Conservation (phyloP, 2,113 vertebrate genomes). For the Ophthalmolycus amberensis region DNA sequence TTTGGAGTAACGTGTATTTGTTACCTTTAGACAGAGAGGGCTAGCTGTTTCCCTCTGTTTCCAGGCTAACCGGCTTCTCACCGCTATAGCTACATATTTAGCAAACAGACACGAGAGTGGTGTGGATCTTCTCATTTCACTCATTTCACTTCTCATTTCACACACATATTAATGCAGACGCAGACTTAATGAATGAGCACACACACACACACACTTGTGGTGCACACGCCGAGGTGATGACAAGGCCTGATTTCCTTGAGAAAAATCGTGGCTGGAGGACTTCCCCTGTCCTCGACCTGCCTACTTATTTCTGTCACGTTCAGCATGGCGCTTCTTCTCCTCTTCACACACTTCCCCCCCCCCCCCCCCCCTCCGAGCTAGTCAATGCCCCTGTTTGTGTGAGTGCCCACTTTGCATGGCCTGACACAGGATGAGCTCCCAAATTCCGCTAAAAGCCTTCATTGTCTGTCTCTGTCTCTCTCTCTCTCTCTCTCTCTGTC, state of each 20-base stretch:
- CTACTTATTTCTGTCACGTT: conserved; percentile 62
- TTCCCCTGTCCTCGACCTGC: conserved; percentile 61
- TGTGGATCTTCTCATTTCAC: not conserved
- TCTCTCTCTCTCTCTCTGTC: conserved; percentile 45
- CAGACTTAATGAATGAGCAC: not conserved
- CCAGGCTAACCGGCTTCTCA: not conserved
- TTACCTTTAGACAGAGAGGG: too few species aligned
- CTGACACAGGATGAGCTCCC: conserved; percentile 73
- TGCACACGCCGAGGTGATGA: conserved; percentile 31
- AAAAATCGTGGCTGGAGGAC: conserved; percentile 36
- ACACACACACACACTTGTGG: not conserved
- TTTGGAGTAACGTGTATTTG: not conserved
- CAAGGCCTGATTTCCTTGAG: conserved; percentile 52
- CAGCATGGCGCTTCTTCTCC: conserved; percentile 59
- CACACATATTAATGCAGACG: not conserved
- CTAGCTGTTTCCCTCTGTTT: not conserved
- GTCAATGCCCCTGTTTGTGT: conserved; percentile 85
- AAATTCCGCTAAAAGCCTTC: conserved; percentile 74
- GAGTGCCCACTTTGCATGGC: conserved; percentile 78
- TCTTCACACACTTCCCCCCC: conserved; percentile 18
- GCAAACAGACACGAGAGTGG: not conserved
- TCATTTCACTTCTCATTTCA: too few species aligned
- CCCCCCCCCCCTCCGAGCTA: not conserved
- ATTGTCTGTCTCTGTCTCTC: conserved; percentile 78
- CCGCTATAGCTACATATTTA: not conserved